These are phyloP conservation scores for Lepidochitona cinerea DNA, from an alignment of 2,888 invertebrate genomes.

Conservation along the genomic window DNA sequence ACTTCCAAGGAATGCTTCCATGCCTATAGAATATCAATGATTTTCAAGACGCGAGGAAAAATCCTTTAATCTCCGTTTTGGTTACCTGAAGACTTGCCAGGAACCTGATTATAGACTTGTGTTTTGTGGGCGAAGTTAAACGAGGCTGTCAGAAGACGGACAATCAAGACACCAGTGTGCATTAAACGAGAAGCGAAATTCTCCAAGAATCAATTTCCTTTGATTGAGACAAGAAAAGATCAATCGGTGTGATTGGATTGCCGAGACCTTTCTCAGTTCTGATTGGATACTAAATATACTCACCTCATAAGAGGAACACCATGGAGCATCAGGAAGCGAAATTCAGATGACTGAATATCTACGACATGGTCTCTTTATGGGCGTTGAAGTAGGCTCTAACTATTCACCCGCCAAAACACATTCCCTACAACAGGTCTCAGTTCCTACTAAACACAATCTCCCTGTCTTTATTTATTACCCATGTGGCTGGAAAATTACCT, in stretches of 20 bases:
- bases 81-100: neutral
- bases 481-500: no score
- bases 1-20: no score
- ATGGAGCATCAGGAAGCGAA: neutral
- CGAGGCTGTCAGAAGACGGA: neutral
- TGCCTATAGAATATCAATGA: no score
- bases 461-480: no score
- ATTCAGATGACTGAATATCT: no score
- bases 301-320: neutral
- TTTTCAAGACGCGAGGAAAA: no score
- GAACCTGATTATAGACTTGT: neutral
- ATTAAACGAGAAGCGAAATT: neutral
- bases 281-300: neutral
- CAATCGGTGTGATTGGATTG: constrained; percentile 2
- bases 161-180: neutral
- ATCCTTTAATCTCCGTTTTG: neutral
- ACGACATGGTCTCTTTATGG: no score
- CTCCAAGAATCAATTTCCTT: neutral
- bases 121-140: neutral
- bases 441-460: no score
- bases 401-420: no score
- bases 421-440: no score
- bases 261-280: neutral
- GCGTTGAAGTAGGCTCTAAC: no score
- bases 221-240: constrained; percentile 2